These are phyloP conservation scores for Teleogryllus occipitalis DNA, from an alignment of 1,140 invertebrate genomes.

Conservation along the genomic window DNA sequence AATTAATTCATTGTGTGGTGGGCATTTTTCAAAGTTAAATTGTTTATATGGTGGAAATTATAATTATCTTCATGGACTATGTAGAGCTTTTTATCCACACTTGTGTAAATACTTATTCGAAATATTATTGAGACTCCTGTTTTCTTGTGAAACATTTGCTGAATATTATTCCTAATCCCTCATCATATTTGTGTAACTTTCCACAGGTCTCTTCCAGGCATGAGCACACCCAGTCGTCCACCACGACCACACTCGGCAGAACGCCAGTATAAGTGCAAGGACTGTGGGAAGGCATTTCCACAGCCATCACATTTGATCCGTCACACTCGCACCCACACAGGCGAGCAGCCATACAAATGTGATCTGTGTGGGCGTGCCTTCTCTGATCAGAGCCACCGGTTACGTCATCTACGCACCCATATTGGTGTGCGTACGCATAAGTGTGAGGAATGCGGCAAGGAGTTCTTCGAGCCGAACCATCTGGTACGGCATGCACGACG, in stretches of 20 bases:
- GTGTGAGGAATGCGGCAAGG: constrained; percentile 21
- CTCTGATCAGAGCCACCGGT: not conserved
- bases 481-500: constrained; percentile 37
- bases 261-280: not conserved
- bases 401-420: constrained; percentile 26
- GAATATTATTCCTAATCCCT: too few species aligned
- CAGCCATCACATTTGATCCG: not conserved
- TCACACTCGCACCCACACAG: constrained; percentile 1
- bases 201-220: not conserved
- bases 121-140: too few species aligned
- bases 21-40: too few species aligned
- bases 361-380: constrained; percentile 7
- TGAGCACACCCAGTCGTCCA: not conserved
- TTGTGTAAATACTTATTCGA: too few species aligned
- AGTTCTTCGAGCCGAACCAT: constrained; percentile 18
- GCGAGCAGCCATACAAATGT: not conserved
- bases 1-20: too few species aligned
- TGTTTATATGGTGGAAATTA: too few species aligned
- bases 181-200: too few species aligned
- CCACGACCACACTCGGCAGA: not conserved
- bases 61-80: too few species aligned
- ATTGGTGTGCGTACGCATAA: constrained; percentile 38
- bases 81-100: too few species aligned
- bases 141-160: too few species aligned
- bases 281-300: not conserved